Evolutionary conservation across 2,888 invertebrate species (phyloP), one percentile per base, ranked within the genome.

Genomic region (Teleogryllus oceanicus): DNA sequence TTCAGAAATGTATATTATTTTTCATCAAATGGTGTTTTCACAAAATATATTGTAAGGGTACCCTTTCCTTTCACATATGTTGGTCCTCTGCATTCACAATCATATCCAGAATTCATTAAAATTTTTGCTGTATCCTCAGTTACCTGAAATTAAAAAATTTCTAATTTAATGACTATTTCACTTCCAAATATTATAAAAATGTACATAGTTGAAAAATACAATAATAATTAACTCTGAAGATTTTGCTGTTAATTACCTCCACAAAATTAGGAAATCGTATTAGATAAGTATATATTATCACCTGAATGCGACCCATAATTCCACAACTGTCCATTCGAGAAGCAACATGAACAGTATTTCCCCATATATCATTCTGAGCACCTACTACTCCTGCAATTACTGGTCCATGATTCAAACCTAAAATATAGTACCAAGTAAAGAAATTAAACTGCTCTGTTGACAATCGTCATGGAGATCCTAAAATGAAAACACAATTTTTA

Each of bases 351-450:
- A 99, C 99, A 0, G 98, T 98, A 88, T 99, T 98, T 18, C 98
- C 97, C 98, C 98, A 99, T 84, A 99, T 98, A 86, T 99, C 98
- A 87, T 98, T 98, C 87, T 98, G 96, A 0, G 98, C 98, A 0
- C 98, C 98, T 49, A 98, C 96, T 21, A 98, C 98, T 0, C 98
- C 98, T 0, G 98, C 98, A 86, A 98, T 97, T 49, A 98, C 96
- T 0, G 96, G 94, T 0, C 97, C 97, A 86, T 95, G 94, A 86
- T 93, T 94, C 79, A 97, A 87, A 82, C 96, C 96, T 96, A 85
- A 13, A 84, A 37, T 8, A 37, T 37, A 37, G 37, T 37, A 37
- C 8, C 8, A 5, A 37, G 8, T 37, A 37, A 5, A 37, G 8
- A 37, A 37, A 5, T 37, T 8, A 37, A 37, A 37, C 37, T 37